phyloP scores from a whole-genome alignment of 1,140 invertebrate species.

The Hyles euphorbiae region DNA sequence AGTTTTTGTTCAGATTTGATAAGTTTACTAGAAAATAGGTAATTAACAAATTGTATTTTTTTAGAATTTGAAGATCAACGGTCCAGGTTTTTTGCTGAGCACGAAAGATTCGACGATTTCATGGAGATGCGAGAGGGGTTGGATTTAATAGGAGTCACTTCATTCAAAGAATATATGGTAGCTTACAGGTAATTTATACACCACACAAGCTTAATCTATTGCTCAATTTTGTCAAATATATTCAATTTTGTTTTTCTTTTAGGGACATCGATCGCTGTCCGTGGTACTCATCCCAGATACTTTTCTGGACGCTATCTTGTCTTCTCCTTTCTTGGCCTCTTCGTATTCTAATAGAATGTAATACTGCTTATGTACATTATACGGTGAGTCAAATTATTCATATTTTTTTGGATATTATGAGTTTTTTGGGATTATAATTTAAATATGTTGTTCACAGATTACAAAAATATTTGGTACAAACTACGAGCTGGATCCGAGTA shows the following conservation, averaged over 20 bases:
- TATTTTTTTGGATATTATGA: slow-evolving; percentile 15
- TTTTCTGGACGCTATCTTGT: slow-evolving; percentile 86
- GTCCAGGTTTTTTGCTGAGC: slow-evolving; percentile 87
- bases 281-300: slow-evolving; percentile 77
- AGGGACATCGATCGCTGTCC: slow-evolving; percentile 79
- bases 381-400: slow-evolving; percentile 67
- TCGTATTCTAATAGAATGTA: slow-evolving; percentile 88
- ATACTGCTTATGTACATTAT: slow-evolving; percentile 90
- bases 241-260: slow-evolving; percentile 53
- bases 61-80: slow-evolving; percentile 90
- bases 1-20: no score
- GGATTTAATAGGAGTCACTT: slow-evolving; percentile 79
- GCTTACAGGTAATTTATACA: slow-evolving; percentile 63
- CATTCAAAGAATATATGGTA: slow-evolving; percentile 82
- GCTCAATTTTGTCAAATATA: not conserved
- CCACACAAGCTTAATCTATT: not conserved
- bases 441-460: slow-evolving; percentile 68
- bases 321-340: slow-evolving; percentile 91
- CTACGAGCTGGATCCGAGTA: slow-evolving; percentile 76
- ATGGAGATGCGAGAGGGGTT: slow-evolving; percentile 93
- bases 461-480: slow-evolving; percentile 83
- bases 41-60: slow-evolving; percentile 25
- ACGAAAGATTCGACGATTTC: slow-evolving; percentile 89
- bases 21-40: not conserved
- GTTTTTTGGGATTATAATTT: not conserved